Conservation (phyloP, 2,113 vertebrate genomes). For the Uria aalge region DNA sequence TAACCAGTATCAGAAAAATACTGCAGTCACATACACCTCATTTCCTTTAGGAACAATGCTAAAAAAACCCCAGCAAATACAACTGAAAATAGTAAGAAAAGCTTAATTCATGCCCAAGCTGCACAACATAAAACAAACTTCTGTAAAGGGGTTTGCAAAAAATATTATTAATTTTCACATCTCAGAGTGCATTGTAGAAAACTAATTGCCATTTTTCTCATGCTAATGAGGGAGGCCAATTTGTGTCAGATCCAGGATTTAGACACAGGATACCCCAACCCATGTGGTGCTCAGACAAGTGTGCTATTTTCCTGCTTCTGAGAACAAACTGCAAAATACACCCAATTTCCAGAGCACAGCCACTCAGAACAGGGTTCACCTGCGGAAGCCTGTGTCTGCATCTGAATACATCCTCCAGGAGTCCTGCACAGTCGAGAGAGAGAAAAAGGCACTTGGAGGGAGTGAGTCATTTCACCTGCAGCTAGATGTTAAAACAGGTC, state of each 20-base stretch:
- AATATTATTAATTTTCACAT: background rate
- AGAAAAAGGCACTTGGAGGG: background rate
- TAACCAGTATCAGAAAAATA: background rate
- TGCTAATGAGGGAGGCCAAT: background rate
- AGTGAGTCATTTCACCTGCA: conserved; percentile 53
- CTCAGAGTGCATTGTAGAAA: background rate
- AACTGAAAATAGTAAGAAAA: background rate
- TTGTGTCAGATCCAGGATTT: background rate
- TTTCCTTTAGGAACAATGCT: background rate
- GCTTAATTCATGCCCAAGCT: background rate
- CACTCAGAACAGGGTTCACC: background rate
- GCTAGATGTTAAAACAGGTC: conserved; percentile 8
- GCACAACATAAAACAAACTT: background rate
- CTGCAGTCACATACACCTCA: background rate
- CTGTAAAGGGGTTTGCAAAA: background rate
- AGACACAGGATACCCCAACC: background rate
- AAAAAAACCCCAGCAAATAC: background rate
- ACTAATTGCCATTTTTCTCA: background rate
- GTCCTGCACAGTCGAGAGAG: background rate
- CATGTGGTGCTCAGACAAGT: accelerated
- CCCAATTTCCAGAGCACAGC: background rate
- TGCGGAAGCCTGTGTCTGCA: background rate
- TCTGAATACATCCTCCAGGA: background rate
- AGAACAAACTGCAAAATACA: background rate
- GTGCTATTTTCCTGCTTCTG: background rate